Conservation (phyloP, 2,113 vertebrate species). For the Asarcornis scutulata region DNA sequence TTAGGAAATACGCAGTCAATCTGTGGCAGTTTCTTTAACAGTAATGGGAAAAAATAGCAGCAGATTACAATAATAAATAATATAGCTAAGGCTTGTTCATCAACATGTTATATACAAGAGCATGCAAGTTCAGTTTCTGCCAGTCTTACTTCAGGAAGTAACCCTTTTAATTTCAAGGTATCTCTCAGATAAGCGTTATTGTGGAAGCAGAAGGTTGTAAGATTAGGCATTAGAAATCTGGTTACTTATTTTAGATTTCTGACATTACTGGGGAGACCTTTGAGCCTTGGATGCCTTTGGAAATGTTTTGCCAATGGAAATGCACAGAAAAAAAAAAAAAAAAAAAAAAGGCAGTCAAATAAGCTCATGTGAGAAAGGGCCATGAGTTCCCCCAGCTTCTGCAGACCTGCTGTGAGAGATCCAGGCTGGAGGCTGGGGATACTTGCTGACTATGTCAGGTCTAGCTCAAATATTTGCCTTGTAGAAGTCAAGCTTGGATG, state of each 20-base stretch:
- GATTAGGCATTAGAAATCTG: not conserved
- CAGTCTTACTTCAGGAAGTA: not conserved
- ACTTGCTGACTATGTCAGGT: not conserved
- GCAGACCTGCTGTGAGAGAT: not conserved
- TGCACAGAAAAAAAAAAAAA: not conserved
- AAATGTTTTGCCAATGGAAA: not conserved
- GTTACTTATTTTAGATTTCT: not conserved
- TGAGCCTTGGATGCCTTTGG: not conserved
- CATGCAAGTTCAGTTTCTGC: not conserved
- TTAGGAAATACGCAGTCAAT: not conserved
- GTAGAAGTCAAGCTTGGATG: not conserved
- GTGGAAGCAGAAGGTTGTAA: not conserved
- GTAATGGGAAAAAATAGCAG: not conserved
- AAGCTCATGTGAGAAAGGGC: not conserved
- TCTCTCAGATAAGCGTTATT: not conserved
- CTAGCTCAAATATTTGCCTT: not conserved
- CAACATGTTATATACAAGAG: not conserved
- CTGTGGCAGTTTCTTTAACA: not conserved
- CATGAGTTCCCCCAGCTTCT: not conserved
- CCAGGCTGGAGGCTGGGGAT: not conserved
- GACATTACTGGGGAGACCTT: not conserved
- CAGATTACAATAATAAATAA: not conserved
- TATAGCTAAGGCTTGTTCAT: not conserved
- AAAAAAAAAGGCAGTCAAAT: not conserved
- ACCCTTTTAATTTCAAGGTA: not conserved